Conservation (phyloP, 2,797 vertebrate species). For the Chiloscyllium punctatum region DNA sequence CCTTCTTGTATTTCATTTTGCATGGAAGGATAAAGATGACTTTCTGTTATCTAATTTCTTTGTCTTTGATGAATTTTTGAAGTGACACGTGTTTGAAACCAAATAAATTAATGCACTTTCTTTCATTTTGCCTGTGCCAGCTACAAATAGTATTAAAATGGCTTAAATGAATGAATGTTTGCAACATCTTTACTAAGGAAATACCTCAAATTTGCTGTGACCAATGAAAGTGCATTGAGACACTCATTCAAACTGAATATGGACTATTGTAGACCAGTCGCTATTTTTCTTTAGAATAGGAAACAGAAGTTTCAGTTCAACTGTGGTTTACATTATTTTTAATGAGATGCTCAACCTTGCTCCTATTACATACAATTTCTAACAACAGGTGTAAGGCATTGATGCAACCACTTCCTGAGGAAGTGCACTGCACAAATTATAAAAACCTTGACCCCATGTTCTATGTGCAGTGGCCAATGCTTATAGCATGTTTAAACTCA, state of each 20-base stretch:
- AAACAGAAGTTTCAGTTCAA: not conserved
- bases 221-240: not conserved
- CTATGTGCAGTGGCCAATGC: too few relatives aligned
- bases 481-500: not conserved
- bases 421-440: not conserved
- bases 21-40: too few relatives aligned
- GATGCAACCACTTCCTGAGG: not conserved
- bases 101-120: too few relatives aligned
- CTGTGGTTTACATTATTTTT: not conserved
- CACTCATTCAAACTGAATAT: not conserved
- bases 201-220: not conserved
- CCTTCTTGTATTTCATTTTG: too few relatives aligned
- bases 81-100: too few relatives aligned
- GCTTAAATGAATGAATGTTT: too few relatives aligned
- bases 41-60: too few relatives aligned
- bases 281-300: not conserved
- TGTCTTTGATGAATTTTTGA: too few relatives aligned
- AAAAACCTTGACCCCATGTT: not conserved
- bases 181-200: not conserved
- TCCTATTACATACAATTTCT: not conserved
- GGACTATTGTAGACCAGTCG: not conserved
- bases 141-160: too few relatives aligned
- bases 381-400: not conserved
- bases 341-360: not conserved
- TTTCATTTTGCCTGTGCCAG: too few relatives aligned